Percentiles rank a stretch among this genome's conserved stretches.
Evolutionary conservation across 2,113 vertebrate species (phyloP).

Genomic region (Myrmophylax atrothorax): DNA sequence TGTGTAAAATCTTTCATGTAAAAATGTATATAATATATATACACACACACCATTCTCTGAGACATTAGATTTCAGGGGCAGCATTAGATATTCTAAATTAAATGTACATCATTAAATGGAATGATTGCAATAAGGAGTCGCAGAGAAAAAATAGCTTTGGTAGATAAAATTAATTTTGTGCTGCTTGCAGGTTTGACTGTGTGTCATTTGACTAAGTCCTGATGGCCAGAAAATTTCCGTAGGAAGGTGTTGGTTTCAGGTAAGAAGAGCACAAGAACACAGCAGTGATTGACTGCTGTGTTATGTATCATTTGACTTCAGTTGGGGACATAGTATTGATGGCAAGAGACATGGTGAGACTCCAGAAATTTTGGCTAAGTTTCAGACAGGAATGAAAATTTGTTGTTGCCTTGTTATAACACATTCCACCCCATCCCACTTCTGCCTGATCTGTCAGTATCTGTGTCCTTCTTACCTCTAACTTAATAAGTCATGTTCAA

Average conservation of each 20-base stretch:
- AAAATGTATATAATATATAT: background rate
- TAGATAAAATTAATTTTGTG: background rate
- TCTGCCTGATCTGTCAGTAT: background rate
- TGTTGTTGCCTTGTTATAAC: background rate
- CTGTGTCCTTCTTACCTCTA: background rate
- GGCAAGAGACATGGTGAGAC: background rate
- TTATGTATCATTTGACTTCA: background rate
- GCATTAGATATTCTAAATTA: background rate
- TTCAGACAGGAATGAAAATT: background rate
- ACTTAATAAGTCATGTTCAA: background rate
- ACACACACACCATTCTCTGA: background rate
- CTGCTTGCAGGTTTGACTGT: background rate
- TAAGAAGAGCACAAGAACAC: background rate
- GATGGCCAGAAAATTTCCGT: background rate
- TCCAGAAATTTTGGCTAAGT: background rate
- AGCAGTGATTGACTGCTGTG: background rate
- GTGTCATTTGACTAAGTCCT: background rate
- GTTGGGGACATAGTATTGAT: background rate
- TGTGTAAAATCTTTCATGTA: background rate
- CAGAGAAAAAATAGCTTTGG: background rate
- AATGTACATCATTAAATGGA: background rate
- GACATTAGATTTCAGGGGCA: background rate
- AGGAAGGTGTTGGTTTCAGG: background rate
- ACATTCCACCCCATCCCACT: background rate
- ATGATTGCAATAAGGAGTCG: background rate